These are phyloP conservation scores for Periphyllus acericola DNA, from an alignment of 2,888 invertebrate genomes.

Conservation along the genomic window DNA sequence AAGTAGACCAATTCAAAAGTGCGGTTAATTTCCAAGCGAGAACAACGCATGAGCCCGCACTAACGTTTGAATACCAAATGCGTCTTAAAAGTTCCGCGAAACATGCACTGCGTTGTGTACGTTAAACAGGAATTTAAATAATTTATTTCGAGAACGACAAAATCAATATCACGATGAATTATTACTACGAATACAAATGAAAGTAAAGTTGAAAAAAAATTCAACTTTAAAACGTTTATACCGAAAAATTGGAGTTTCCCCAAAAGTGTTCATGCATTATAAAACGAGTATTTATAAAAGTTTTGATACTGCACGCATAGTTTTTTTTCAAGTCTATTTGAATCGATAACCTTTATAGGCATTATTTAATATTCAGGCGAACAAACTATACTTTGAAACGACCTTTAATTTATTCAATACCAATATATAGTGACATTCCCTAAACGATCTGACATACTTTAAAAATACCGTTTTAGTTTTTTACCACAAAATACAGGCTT, in stretches of 20 bases:
- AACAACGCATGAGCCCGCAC: too few species aligned
- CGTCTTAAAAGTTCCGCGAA: neutral
- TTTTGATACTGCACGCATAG: neutral
- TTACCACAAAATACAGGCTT: neutral
- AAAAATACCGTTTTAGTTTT: neutral
- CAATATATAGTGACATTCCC: neutral
- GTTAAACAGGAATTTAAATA: neutral
- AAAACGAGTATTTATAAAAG: neutral
- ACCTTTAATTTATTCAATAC: neutral
- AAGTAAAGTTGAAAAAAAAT: neutral
- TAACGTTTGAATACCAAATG: neutral
- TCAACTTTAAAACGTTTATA: neutral
- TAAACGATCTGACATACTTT: neutral
- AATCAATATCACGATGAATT: too few species aligned
- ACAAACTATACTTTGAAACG: neutral
- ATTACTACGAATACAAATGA: neutral
- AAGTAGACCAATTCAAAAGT: too few species aligned
- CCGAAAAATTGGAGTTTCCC: neutral
- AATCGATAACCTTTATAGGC: neutral
- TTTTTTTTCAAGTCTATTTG: neutral
- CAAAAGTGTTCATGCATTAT: neutral
- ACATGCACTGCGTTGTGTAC: neutral
- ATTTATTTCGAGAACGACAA: neutral
- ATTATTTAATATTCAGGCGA: neutral
- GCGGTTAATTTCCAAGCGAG: too few species aligned